These are phyloP conservation scores for Castor canadensis DNA, from an alignment of 2,113 vertebrate species.

Conservation along the genomic window DNA sequence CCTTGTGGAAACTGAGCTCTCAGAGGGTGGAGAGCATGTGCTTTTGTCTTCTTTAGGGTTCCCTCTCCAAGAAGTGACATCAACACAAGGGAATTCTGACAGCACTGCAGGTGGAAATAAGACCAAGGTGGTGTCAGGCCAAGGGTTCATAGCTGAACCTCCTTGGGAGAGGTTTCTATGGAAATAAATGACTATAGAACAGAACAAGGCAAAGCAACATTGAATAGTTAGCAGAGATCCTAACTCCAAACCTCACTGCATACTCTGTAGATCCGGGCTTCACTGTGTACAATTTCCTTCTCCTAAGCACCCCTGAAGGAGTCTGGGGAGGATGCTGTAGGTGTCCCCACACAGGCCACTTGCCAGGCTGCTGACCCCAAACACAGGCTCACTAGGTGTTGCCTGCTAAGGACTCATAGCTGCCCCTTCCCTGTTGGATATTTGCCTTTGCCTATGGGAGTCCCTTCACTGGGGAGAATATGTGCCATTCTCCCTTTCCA, in stretches of 20 bases:
- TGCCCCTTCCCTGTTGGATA: background rate
- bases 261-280: background rate
- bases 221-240: background rate
- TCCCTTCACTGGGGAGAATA: background rate
- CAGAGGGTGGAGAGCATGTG: background rate
- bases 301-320: background rate
- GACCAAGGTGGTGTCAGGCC: background rate
- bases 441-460: background rate
- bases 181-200: background rate
- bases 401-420: background rate
- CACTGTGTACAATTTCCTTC: background rate
- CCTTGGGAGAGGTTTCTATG: background rate
- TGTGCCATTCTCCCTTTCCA: accelerated
- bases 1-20: background rate
- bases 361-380: too few species aligned
- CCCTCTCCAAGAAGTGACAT: background rate
- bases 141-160: background rate
- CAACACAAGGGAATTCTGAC: background rate
- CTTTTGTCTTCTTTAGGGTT: background rate
- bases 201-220: background rate
- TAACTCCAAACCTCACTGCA: background rate
- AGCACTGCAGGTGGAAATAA: background rate
- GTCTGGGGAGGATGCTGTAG: too few species aligned
- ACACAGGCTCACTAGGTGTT: background rate
- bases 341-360: background rate